phyloP scores from a whole-genome alignment of 2,797 vertebrate genomes.

The Spinus pinus region DNA sequence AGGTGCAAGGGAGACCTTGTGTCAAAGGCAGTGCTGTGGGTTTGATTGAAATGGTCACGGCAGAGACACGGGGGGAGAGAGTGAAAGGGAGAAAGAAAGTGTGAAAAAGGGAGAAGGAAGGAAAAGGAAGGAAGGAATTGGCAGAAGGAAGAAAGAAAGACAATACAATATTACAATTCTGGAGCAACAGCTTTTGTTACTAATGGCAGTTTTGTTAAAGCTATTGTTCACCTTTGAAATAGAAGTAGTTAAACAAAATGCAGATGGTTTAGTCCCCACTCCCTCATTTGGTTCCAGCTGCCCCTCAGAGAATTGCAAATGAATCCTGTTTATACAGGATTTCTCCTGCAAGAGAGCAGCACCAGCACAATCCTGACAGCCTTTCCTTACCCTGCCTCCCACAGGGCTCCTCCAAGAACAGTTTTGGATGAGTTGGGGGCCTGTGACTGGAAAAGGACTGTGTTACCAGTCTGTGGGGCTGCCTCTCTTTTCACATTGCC shows the following conservation, averaged over 20 bases:
- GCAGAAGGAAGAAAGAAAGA: neutral
- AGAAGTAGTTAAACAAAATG: slow-evolving; percentile 21
- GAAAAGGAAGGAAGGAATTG: accelerated
- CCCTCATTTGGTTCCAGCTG: neutral
- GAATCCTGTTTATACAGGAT: neutral
- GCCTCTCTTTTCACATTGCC: neutral
- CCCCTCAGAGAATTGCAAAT: neutral
- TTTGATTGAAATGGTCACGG: no score
- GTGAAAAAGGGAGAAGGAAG: no score
- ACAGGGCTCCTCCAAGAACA: neutral
- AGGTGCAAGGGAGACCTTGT: no score
- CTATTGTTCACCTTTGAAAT: slow-evolving; percentile 13
- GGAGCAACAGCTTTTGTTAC: neutral
- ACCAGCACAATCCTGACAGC: neutral
- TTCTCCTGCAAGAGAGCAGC: neutral
- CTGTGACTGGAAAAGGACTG: neutral
- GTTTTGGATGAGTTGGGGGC: neutral
- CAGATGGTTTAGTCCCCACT: neutral
- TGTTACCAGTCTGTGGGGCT: neutral
- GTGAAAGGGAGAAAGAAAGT: no score
- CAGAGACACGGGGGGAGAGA: no score
- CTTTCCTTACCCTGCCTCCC: neutral
- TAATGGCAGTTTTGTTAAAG: neutral
- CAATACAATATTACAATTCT: neutral
- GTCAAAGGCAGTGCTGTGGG: no score